Evolutionary conservation across 2,888 invertebrate genomes (phyloP).

Genomic region (Shargacucullia verbasci): DNA sequence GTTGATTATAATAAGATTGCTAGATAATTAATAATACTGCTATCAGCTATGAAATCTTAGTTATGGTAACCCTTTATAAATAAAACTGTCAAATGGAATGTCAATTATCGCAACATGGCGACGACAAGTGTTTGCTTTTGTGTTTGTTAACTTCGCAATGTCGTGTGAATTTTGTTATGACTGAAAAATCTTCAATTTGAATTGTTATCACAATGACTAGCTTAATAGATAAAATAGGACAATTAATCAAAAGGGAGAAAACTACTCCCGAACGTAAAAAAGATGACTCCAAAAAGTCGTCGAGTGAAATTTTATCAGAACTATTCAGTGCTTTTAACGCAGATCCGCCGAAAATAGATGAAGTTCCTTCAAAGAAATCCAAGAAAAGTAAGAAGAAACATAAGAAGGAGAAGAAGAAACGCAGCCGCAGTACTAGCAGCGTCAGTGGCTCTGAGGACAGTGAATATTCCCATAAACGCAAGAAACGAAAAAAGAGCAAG

Average conservation of each 20-base stretch:
- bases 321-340: slow-evolving; percentile 94
- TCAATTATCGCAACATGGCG: slow-evolving; percentile 45
- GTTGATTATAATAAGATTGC: too few relatives aligned
- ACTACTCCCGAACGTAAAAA: slow-evolving; percentile 83
- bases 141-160: slow-evolving; percentile 11
- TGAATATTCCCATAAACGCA: slow-evolving; percentile 87
- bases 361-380: slow-evolving; percentile 76
- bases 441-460: slow-evolving; percentile 77
- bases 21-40: too few relatives aligned
- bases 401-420: slow-evolving; percentile 89
- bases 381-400: slow-evolving; percentile 90
- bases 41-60: too few relatives aligned
- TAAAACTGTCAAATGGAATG: slow-evolving; percentile 8
- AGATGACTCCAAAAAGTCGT: slow-evolving; percentile 90
- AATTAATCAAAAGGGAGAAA: slow-evolving; percentile 83
- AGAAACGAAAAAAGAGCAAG: slow-evolving; percentile 89
- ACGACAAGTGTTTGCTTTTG: slow-evolving; percentile 27
- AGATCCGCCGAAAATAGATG: slow-evolving; percentile 90
- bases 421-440: slow-evolving; percentile 80
- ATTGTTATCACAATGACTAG: slow-evolving; percentile 69
- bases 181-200: slow-evolving; percentile 21
- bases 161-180: slow-evolving; percentile 27
- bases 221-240: slow-evolving; percentile 82
- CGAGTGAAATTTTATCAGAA: slow-evolving; percentile 95
- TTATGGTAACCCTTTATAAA: too few relatives aligned